phyloP scores from a whole-genome alignment of 2,888 invertebrate species.

The Steinernema hermaphroditum region DNA sequence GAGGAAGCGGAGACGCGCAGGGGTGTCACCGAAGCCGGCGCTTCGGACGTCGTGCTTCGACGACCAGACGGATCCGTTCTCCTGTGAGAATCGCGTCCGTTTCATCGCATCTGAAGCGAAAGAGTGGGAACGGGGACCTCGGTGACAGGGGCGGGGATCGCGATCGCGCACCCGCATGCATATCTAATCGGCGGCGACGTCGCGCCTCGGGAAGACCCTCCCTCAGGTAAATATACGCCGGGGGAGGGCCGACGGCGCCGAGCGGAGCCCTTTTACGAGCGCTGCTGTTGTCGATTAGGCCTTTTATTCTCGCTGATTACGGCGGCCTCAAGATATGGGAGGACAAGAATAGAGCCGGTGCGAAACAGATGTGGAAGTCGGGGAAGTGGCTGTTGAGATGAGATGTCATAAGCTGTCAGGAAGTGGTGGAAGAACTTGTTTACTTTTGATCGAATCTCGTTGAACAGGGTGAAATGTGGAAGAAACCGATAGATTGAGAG shows the following conservation, averaged over 20 bases:
- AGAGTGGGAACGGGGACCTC: neutral
- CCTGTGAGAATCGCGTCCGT: slow-evolving; percentile 4
- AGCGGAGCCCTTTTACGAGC: too few species aligned
- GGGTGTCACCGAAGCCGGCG: slow-evolving; percentile 11
- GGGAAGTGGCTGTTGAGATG: too few species aligned
- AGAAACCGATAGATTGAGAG: too few species aligned
- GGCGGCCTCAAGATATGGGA: neutral
- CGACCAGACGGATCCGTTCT: neutral
- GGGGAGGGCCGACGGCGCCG: too few species aligned
- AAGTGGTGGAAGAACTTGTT: too few species aligned
- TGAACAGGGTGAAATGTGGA: too few species aligned
- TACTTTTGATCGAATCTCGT: too few species aligned
- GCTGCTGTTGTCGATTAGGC: slow-evolving; percentile 11
- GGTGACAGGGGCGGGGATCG: neutral
- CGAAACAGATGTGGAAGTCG: slow-evolving; percentile 5
- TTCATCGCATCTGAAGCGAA: slow-evolving; percentile 17
- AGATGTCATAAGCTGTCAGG: too few species aligned
- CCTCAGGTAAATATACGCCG: neutral
- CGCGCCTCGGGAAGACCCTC: neutral
- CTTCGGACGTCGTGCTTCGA: slow-evolving; percentile 19
- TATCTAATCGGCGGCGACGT: neutral
- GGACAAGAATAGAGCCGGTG: neutral
- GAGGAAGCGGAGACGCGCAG: slow-evolving; percentile 36
- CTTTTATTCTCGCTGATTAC: slow-evolving; percentile 11
- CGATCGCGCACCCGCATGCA: neutral